phyloP scores from a whole-genome alignment of 1,140 invertebrate species.

The Eriocheir sinensis region DNA sequence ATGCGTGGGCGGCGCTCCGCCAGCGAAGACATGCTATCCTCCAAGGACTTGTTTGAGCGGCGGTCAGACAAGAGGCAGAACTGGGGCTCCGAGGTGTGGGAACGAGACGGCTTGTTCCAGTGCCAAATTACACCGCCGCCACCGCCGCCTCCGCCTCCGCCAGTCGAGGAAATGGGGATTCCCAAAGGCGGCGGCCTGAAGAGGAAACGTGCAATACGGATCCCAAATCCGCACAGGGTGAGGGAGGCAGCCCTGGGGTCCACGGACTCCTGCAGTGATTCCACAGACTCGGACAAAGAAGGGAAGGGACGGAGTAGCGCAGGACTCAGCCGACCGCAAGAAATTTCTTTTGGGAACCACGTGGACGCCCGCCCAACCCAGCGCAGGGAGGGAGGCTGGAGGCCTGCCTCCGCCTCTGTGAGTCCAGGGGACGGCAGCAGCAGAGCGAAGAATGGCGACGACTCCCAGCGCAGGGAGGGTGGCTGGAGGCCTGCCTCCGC shows the following conservation, averaged over 20 bases:
- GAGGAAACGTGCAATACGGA: constrained; percentile 60
- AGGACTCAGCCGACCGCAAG: neutral
- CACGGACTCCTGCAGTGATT: constrained; percentile 58
- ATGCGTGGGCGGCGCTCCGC: constrained; percentile 57
- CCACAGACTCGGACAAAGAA: constrained; percentile 57
- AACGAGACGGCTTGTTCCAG: neutral
- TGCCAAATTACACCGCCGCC: constrained; percentile 36
- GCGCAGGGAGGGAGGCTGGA: neutral
- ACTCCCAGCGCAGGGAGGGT: no score
- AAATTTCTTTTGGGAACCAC: neutral
- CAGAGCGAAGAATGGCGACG: no score
- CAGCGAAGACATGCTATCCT: constrained; percentile 62
- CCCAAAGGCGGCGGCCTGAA: constrained; percentile 50
- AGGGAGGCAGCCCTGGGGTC: neutral
- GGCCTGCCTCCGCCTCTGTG: no score
- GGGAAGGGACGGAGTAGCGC: neutral
- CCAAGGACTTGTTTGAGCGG: neutral
- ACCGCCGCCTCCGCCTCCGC: neutral
- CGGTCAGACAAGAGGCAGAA: constrained; percentile 54
- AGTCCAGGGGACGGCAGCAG: no score
- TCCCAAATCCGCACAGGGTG: neutral
- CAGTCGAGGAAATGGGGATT: neutral
- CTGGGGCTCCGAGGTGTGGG: constrained; percentile 48
- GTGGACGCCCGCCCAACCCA: neutral
- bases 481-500: no score